Evolutionary conservation across 2,888 invertebrate species (phyloP), one percentile per base, ranked within the genome.

Genomic region (Aelia acuminata): DNA sequence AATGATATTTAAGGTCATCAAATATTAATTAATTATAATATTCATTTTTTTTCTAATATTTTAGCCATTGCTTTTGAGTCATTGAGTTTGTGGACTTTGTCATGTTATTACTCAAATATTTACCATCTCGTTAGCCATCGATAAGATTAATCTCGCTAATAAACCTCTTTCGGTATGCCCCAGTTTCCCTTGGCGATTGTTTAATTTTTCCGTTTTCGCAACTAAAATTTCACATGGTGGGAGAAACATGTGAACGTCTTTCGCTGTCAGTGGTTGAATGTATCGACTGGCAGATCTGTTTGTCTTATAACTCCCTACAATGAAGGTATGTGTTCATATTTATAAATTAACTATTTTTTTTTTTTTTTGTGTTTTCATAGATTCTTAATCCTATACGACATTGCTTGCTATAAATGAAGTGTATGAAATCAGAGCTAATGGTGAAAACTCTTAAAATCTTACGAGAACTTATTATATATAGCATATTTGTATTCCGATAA

Each of bases 201-300:
- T 80, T 80, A 80, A 80, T 80, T 80, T 80, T 47, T 39, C 43
- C n/a, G 80, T n/a, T 47, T 80, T 80, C 43, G 80, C 80, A 80
- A 80, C 80, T 5, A 80, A 80, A 43, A 80, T 80, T 43, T 47
- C 43, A 43, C 43, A 43, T 43, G 22, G 80, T 35, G 80, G 80
- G 80, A 80, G 39, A 11, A 18, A n/a, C n/a, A 39, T 80, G 80
- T n/a, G 80, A 80, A 80, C 35, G 0, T 75, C 22, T 22, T 15
- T 39, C 39, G 20, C 10, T n/a, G 39, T 47, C 80, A 43, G 43
- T 80, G 2, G 80, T 80, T 43, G 80, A 13, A 43, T n/a, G 22
- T 39, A n/a, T 22, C 43, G 39, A 3, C n/a, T 13, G 43, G 43
- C 63, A 18, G 31, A 70, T 70, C 31, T 70, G 35, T 35, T n/a